Conservation (phyloP, 2,113 vertebrate species). For the Pyrgilauda ruficollis region DNA sequence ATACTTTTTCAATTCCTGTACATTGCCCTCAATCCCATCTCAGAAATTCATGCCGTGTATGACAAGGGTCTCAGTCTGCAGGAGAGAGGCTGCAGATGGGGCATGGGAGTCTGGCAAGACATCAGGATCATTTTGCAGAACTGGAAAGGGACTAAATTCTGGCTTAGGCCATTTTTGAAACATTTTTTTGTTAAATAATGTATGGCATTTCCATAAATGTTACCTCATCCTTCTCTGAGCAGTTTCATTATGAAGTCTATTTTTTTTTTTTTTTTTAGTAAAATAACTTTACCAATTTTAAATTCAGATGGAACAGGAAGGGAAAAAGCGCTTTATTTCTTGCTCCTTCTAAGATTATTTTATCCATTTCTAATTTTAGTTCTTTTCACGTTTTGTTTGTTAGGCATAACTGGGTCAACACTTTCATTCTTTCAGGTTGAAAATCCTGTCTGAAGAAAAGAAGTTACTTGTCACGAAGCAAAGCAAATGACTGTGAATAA, state of each 20-base stretch:
- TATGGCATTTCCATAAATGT: neutral
- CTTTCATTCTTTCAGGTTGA: slow-evolving; percentile 48
- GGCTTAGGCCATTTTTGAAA: neutral
- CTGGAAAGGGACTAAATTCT: neutral
- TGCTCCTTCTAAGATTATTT: neutral
- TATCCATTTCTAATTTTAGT: slow-evolving; percentile 40
- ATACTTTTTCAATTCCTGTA: neutral
- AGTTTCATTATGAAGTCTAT: neutral
- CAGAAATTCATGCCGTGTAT: neutral
- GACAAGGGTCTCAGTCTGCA: neutral
- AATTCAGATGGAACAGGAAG: neutral
- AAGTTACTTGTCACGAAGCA: slow-evolving; percentile 51
- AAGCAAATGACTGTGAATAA: slow-evolving; percentile 59
- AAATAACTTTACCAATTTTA: neutral
- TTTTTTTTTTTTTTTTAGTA: neutral
- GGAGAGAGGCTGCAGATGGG: neutral
- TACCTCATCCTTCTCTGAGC: neutral
- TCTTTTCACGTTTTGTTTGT: slow-evolving; percentile 41
- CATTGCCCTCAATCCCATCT: neutral
- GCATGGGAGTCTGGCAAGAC: neutral
- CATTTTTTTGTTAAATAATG: neutral
- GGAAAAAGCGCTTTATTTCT: neutral
- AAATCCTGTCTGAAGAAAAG: slow-evolving; percentile 55
- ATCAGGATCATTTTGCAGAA: neutral
- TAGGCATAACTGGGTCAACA: slow-evolving; percentile 58